These are phyloP conservation scores for Octodon degus DNA, from an alignment of 2,113 vertebrate species.

Conservation along the genomic window DNA sequence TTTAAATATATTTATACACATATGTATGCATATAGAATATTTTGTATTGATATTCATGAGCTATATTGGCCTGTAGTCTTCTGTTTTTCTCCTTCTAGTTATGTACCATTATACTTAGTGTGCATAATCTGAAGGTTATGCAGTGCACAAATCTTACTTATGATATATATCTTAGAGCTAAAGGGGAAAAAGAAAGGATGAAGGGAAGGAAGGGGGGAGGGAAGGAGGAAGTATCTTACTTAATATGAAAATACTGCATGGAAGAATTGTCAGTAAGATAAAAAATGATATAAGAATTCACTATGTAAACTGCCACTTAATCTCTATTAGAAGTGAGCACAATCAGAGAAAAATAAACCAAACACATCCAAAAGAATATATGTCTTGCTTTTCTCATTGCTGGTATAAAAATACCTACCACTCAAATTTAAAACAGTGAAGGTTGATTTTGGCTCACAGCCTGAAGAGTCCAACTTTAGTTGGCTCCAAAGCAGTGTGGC, in stretches of 20 bases:
- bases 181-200: not conserved
- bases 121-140: not conserved
- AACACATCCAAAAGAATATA: not conserved
- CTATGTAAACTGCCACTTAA: not conserved
- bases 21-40: not conserved
- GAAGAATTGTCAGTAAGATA: not conserved
- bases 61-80: not conserved
- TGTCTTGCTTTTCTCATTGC: not conserved
- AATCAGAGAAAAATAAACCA: conserved; percentile 9
- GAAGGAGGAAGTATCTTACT: not conserved
- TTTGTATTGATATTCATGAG: not conserved
- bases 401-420: not conserved
- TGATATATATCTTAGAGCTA: not conserved
- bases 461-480: not conserved
- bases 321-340: not conserved
- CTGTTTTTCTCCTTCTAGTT: not conserved
- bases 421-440: not conserved
- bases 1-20: not conserved
- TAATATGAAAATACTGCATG: not conserved
- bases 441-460: not conserved
- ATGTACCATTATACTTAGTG: not conserved
- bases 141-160: not conserved
- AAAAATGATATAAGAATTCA: not conserved
- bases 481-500: not conserved
- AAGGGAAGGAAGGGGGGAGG: not conserved